Evolutionary conservation across 2,888 invertebrate genomes (phyloP), one percentile per base, ranked within the genome.

Genomic region (Drosophila fulvimacula): DNA sequence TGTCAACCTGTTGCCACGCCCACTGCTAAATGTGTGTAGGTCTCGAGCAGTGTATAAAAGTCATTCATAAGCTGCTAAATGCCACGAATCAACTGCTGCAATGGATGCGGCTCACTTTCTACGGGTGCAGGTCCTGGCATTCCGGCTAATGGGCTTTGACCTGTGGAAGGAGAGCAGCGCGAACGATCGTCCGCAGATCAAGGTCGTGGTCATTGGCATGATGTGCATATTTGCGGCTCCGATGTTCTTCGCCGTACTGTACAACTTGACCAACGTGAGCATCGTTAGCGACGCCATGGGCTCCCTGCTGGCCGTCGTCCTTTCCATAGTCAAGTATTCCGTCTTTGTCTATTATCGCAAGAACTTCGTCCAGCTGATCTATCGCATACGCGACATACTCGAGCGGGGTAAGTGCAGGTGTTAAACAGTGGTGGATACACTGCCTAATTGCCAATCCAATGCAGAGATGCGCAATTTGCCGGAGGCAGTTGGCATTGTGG

Each of bases 121-220:
- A 42, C 74, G 72, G 1, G 57, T 80, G 4, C 82, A 82, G 42
- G 66, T 68, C 3, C 41, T 76, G 1, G 56, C 70, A 0, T 84
- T 81, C 6, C 69, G 70, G 0, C 38, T 69, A 7, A 77, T 81
- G 53, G 82, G 84, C 21, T 59, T 82, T 13, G 79, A 82, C 56
- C 51, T 82, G 30, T 74, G 75, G 79, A 48, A 69, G 3, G 24
- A 32, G 7, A 46, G 7, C 9, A 30, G 48, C 7, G 4, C 6
- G 11, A 65, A 72, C 10, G 84, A 82, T 55, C 76, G 56, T 5
- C 64, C 38, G 2, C 24, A 42, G 48, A 32, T 82, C 5, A 72
- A 81, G 1, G 6, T 69, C 0, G 4, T 73, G 7, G 48, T 73
- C 0, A 68, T 80, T 17, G 46, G 49, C 1, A 24, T 58, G 1